These are phyloP conservation scores for Baccha elongata DNA, from an alignment of 2,888 invertebrate species.

Conservation along the genomic window DNA sequence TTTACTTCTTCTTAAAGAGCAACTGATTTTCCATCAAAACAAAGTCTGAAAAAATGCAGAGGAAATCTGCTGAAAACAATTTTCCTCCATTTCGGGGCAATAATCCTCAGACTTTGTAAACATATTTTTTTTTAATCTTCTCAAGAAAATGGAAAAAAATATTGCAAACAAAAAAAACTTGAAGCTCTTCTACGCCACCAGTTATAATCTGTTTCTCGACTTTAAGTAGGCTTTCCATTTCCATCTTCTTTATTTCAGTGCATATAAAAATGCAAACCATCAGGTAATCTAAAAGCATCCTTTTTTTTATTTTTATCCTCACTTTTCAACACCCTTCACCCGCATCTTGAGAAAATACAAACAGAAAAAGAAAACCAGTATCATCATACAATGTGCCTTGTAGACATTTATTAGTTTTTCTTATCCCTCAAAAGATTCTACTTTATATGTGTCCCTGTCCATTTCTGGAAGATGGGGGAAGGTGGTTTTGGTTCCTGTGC, in stretches of 20 bases:
- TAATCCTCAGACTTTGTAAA: conserved; percentile 63
- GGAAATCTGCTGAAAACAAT: not conserved
- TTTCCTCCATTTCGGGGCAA: conserved; percentile 41
- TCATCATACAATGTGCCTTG: conserved; percentile 28
- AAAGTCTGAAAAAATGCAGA: not conserved
- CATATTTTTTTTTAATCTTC: conserved; percentile 2
- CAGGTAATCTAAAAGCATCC: conserved; percentile 7
- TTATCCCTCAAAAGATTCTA: conserved; percentile 26
- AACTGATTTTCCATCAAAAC: not conserved
- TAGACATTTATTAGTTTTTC: conserved; percentile 61
- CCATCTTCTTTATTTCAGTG: conserved; percentile 13
- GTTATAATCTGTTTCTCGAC: conserved; percentile 46
- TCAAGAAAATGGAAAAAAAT: conserved; percentile 1
- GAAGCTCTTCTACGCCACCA: conserved; percentile 44
- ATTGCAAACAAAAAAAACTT: not conserved
- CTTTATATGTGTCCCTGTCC: not conserved
- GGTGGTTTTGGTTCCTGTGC: conserved; percentile 9
- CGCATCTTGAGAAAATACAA: not conserved
- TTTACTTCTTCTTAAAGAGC: not conserved
- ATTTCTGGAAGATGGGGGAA: not conserved
- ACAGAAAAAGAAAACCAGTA: not conserved
- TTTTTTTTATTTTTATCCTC: conserved; percentile 21
- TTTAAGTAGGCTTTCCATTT: conserved; percentile 32
- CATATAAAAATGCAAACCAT: conserved; percentile 52
- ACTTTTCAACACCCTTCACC: conserved; percentile 6